Conservation (phyloP, 2,888 invertebrate genomes). For the Hypsopygia costalis region DNA sequence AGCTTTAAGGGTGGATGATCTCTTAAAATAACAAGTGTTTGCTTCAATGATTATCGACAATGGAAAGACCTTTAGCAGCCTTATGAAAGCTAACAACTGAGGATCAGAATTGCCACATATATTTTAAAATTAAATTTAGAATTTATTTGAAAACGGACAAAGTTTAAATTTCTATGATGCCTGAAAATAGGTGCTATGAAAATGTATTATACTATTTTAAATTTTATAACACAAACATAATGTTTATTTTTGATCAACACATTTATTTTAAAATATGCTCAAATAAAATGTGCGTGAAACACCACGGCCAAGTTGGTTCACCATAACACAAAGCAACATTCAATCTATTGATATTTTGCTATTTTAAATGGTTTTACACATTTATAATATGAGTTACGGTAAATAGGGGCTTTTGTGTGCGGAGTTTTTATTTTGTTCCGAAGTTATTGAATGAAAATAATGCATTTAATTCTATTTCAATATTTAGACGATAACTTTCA, state of each 20-base stretch:
- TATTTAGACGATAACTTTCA: constrained; percentile 55
- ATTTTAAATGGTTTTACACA: constrained; percentile 81
- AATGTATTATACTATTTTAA: not conserved
- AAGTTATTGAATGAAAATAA: constrained; percentile 75
- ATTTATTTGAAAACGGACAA: not conserved
- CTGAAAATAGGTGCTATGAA: not conserved
- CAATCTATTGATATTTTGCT: constrained; percentile 71
- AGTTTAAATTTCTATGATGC: constrained; percentile 16
- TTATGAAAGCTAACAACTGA: constrained; percentile 54
- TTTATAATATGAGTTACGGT: constrained; percentile 76
- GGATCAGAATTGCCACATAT: constrained; percentile 24
- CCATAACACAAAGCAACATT: constrained; percentile 72
- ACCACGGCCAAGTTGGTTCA: constrained; percentile 78
- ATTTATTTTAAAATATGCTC: constrained; percentile 37
- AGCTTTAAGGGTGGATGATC: constrained; percentile 79
- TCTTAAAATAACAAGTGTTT: constrained; percentile 82
- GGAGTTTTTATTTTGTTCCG: constrained; percentile 62
- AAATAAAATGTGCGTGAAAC: constrained; percentile 76
- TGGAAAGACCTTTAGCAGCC: constrained; percentile 75
- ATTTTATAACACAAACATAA: constrained; percentile 7
- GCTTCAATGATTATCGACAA: constrained; percentile 81
- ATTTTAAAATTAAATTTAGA: constrained; percentile 11
- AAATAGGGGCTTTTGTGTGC: constrained; percentile 66
- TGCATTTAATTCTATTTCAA: constrained; percentile 72
- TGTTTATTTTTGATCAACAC: constrained; percentile 21